Percentiles rank a stretch among this genome's conserved stretches.
These are phyloP conservation scores for Argya squamiceps DNA, from an alignment of 2,797 vertebrate genomes.

Conservation along the genomic window DNA sequence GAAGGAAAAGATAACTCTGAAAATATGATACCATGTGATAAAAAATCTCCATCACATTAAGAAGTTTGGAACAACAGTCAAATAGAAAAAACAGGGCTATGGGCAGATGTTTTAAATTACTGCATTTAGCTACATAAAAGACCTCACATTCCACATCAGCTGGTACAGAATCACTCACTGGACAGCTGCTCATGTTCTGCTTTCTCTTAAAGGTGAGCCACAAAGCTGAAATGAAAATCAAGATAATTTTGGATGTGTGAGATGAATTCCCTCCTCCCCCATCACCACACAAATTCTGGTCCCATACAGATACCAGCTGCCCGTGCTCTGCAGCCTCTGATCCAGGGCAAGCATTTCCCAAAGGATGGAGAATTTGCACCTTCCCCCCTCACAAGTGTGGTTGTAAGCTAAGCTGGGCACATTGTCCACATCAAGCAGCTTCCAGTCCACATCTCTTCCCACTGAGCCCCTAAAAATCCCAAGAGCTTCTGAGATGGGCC, in stretches of 20 bases:
- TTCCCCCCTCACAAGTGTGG: not conserved
- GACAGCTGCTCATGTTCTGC: not conserved
- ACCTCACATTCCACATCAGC: constrained; percentile 21
- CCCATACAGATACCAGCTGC: not conserved
- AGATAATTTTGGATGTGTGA: not conserved
- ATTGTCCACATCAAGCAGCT: fast-evolving
- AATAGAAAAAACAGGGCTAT: not conserved
- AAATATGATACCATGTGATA: not conserved
- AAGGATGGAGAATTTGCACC: fast-evolving
- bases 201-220: constrained; percentile 27
- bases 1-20: not conserved
- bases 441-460: not conserved
- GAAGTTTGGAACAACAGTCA: not conserved
- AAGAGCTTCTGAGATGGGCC: fast-evolving
- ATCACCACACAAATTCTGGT: not conserved
- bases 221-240: constrained; percentile 18
- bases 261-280: not conserved
- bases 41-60: not conserved
- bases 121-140: constrained; percentile 24
- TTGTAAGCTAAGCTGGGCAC: not conserved
- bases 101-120: constrained; percentile 37
- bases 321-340: not conserved
- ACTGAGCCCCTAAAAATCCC: not conserved
- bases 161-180: constrained; percentile 27
- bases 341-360: not conserved